These are phyloP conservation scores for Podargus strigoides DNA, from an alignment of 2,797 vertebrate genomes.

Conservation along the genomic window DNA sequence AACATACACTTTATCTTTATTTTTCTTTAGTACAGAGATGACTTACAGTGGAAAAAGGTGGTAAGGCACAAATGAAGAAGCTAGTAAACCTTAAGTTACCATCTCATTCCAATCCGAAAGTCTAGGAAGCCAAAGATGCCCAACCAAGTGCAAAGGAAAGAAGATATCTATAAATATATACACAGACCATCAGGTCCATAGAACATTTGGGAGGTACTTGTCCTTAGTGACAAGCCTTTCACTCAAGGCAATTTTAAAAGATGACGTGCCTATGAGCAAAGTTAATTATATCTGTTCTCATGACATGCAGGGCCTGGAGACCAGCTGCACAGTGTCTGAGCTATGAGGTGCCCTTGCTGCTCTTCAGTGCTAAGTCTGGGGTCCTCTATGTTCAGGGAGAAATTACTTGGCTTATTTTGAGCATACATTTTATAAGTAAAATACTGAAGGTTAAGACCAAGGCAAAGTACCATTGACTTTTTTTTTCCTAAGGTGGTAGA, in stretches of 20 bases:
- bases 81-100: background rate
- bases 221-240: background rate
- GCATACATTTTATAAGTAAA: background rate
- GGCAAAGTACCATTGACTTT: background rate
- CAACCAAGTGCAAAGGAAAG: background rate
- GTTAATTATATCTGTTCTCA: background rate
- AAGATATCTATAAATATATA: background rate
- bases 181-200: background rate
- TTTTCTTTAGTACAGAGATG: background rate
- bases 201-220: background rate
- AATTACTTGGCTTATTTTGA: background rate
- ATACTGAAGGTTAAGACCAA: background rate
- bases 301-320: background rate
- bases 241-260: background rate
- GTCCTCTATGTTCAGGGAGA: background rate
- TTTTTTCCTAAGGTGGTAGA: background rate
- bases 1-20: constrained; percentile 3
- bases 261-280: background rate
- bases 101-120: background rate
- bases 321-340: background rate
- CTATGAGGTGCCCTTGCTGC: background rate
- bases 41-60: background rate
- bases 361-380: fast-evolving
- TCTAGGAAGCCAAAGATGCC: background rate
- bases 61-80: background rate